phyloP scores from a whole-genome alignment of 2,888 invertebrate genomes.

The Lochmaea capreae region DNA sequence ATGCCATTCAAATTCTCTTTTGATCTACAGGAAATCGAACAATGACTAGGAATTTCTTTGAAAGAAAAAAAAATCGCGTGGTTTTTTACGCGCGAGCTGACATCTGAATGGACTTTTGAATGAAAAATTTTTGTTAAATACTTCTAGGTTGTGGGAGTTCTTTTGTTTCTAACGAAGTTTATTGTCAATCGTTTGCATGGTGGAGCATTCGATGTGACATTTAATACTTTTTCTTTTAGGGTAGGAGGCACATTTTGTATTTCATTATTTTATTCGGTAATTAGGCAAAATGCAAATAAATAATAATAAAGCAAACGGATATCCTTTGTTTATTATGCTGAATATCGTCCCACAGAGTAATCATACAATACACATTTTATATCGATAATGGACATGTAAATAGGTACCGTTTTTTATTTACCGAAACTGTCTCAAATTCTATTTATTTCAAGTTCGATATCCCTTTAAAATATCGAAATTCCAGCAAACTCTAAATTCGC shows the following conservation, averaged over 20 bases:
- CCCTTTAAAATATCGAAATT: not conserved
- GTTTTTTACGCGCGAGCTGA: conserved; percentile 48
- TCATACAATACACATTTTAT: conserved; percentile 7
- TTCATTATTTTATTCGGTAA: conserved; percentile 35
- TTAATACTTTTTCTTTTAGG: conserved; percentile 49
- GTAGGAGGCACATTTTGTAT: conserved; percentile 11
- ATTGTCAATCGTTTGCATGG: conserved; percentile 52
- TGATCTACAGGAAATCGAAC: conserved; percentile 36
- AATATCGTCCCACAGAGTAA: conserved; percentile 36
- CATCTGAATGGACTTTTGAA: conserved; percentile 44
- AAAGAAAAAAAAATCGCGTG: conserved; percentile 43
- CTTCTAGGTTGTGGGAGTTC: conserved; percentile 36
- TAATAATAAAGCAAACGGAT: conserved; percentile 37
- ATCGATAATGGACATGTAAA: not conserved
- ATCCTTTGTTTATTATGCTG: conserved; percentile 43
- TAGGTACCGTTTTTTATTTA: not conserved
- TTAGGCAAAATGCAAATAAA: conserved; percentile 46
- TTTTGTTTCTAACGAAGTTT: conserved; percentile 48
- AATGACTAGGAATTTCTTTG: conserved; percentile 40
- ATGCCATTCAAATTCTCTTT: not conserved
- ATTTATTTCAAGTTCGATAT: not conserved
- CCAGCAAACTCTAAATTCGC: not conserved
- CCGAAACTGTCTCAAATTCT: no score
- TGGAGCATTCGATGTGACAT: conserved; percentile 48
- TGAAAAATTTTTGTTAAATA: conserved; percentile 22